Base-by-base conservation (phyloP, 1,140 invertebrate genomes). In the Polypedilum vanderplanki region DNA sequence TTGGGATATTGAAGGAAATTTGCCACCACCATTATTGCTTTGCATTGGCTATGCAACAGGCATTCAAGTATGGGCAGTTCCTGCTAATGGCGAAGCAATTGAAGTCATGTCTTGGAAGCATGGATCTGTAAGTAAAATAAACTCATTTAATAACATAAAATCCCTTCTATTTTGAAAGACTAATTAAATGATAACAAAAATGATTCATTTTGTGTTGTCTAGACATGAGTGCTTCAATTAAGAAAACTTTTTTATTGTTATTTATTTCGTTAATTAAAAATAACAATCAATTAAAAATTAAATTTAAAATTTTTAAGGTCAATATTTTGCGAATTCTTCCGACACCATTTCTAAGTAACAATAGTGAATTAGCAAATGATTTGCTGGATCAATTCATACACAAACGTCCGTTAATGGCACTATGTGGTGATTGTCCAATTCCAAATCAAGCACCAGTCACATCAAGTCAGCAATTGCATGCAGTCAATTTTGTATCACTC, bases 51-150 rank as follows among this genome's bases (percentile, higher is more conserved):
- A 95, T 80, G 86, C 88, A 20, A 90, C 89, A 80, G 93, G 93
- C 70, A 88, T 93, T 76, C 93, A 95, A 82, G 91, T 93, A 79
- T 84, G 83, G 83, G 82, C 82, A 4, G 82, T 84, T 41, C 87
- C 90, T 18, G 89, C 91, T 9, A 93, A 89, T 79, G 95, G 95
- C 10, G 95, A 98, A 81, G 95, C 95, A 0, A 90, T 92, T 74
- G 95, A 97, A 84, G 90, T 97, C 8, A 82, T 98, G 73, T 96
- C 95, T 7, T 94, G 94, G 90, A 86, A 92, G 33, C 93, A 97
- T 82, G 93, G 94, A 73, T 87, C 90, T 75, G 92, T 97, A 64
- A 89, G 91, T 75, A 4, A 1, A 46, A 12, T 57, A 8, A 57
- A 57, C n/a, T 57, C 15, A 46, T 7, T 15, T 3, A n/a, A n/a